Base-by-base conservation (phyloP, 2,888 invertebrate species). In the Eudasyphora cyanicolor region DNA sequence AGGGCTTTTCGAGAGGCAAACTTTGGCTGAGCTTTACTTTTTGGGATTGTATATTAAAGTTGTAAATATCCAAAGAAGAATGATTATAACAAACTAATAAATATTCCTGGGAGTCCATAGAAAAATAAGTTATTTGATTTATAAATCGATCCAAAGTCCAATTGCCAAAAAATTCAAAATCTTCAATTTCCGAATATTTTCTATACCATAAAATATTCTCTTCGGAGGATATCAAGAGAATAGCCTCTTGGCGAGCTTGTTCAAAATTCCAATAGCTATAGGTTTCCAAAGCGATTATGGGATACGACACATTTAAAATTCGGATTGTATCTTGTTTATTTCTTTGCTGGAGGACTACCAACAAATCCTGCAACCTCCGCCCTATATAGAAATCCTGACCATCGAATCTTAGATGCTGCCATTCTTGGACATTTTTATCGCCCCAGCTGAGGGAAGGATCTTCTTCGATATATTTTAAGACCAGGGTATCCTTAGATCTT, bases 21-120 rank as follows among this genome's bases (percentile, higher is more conserved):
- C 88, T 89, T 83, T 92, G 92, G 0, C 85, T 88, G 29, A 92
- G 88, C 90, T 91, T 92, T 76, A 91, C 91, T 70, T 91, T 90
- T 42, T 88, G 82, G 0, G 64, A 67, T 2, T 82, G 77, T 14
- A 90, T 64, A 54, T 90, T 86, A 32, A 89, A 89, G 21, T 90
- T 87, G 82, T 91, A 92, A 19, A 92, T 88, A 78, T 89, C 90
- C 0, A 91, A 78, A 6, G 82, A 79, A 0, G 86, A 81, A 1
- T 82, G 84, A 75, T 89, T 87, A 0, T 87, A 87, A 1, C 87
- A 81, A 4, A 91, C 80, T 0, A 87, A 86, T 5, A 92, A 75
- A 51, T 88, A 89, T 0, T 90, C 86, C 0, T 84, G 81, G 27
- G 86, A 85, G 3, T 89, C 88, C 10, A 88, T 79, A 8, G 78